Base-by-base conservation (phyloP, 2,113 vertebrate species). In the Periophthalmodon schlosseri region DNA sequence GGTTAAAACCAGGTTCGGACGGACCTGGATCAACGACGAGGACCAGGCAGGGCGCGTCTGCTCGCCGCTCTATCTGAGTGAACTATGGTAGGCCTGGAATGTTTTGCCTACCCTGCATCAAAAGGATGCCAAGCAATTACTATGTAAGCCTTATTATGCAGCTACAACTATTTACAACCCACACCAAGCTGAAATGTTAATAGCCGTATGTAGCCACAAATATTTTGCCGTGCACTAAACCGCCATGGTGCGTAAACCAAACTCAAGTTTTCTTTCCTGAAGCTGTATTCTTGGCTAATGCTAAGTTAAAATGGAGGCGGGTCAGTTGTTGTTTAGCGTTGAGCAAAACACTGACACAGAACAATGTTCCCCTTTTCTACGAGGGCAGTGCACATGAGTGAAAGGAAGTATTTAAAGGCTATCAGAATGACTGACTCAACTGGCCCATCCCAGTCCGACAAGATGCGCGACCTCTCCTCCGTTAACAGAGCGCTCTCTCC, bases 341-440 rank as follows among this genome's bases (percentile, higher is more conserved):
- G 54, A 52, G 18, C n/a, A 21, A n/a, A 57, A 61, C 58, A 61
- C 58, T 61, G 24, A 33, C 21, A 60, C 21, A 60, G 24, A 63
- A 13, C 6, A 63, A 18, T 63, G 60, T 63, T 20, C 16, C 15
- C 8, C 28, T 18, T 34, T 65, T 20, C 8, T 65, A 2, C 8
- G 8, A 44, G 9, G 60, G 8, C 5, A 39, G 34, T n/a, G 34
- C 9, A 65, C 33, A n/a, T 44, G 63, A n/a, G 33, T 28, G 34
- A 65, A 44, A 18, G 11, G 5, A 34, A 6, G 61, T 20, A 11
- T 39, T 20, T n/a, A 34, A 39, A 9, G 11, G 10, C n/a, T 4
- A 36, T 39, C 58, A 84, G 69, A 6, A 93, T 92, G 90, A 87
- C 36, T 12, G 88, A 91, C 34, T 6, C 79, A 54, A 58, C 73